These are phyloP conservation scores for Nomia melanderi DNA, from an alignment of 1,140 invertebrate species.

Conservation along the genomic window DNA sequence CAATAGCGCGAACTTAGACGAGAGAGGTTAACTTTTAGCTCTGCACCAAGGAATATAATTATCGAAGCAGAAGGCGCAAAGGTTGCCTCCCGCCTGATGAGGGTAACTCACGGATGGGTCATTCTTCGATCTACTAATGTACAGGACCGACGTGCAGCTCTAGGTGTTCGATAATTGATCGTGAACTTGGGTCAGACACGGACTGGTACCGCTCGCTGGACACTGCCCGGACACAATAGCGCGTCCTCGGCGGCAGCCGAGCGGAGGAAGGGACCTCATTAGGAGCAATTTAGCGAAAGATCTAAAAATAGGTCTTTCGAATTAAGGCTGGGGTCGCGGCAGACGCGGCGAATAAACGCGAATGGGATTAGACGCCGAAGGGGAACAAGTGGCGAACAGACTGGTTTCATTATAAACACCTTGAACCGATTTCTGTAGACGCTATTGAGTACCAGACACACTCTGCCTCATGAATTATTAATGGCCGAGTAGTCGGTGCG, in stretches of 20 bases:
- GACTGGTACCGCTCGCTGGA: conserved; percentile 16
- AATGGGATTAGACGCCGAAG: conserved; percentile 44
- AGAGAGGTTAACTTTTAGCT: too few relatives aligned
- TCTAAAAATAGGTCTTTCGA: conserved; percentile 70
- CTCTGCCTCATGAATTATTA: background rate
- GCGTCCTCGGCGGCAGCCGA: conserved; percentile 21
- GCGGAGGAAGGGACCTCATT: conserved; percentile 56
- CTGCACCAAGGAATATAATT: too few relatives aligned
- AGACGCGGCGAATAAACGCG: conserved; percentile 40
- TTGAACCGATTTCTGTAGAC: conserved; percentile 12
- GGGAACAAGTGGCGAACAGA: conserved; percentile 19
- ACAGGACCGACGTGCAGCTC: background rate
- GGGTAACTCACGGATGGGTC: background rate
- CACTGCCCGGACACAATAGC: conserved; percentile 32
- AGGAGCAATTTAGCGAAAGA: conserved; percentile 68
- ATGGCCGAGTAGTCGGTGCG: background rate
- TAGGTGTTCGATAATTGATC: conserved; percentile 30
- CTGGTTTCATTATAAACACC: conserved; percentile 30
- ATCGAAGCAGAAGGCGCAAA: too few relatives aligned
- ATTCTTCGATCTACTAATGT: background rate
- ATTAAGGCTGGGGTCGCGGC: conserved; percentile 60
- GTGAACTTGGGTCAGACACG: conserved; percentile 26
- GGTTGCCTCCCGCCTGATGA: too few relatives aligned
- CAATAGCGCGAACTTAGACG: too few relatives aligned
- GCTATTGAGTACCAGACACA: background rate